phyloP scores from a whole-genome alignment of 2,113 vertebrate genomes.

The Myotis lucifugus region DNA sequence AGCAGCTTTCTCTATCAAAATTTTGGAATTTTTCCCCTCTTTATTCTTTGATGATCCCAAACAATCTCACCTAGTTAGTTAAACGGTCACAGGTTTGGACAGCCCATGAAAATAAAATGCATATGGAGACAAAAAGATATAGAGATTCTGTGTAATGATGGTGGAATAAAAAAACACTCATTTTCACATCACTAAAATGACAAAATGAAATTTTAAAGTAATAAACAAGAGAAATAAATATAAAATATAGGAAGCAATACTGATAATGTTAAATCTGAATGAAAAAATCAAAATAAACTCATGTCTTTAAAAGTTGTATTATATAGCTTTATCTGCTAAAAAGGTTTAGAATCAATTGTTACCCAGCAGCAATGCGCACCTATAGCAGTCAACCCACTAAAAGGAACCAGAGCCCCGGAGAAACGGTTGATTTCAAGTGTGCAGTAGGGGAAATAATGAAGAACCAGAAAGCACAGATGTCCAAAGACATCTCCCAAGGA shows the following conservation, averaged over 20 bases:
- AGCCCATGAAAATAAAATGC: neutral
- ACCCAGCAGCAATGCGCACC: neutral
- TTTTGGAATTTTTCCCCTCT: neutral
- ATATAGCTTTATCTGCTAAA: neutral
- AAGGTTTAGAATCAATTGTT: neutral
- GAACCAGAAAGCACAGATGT: neutral
- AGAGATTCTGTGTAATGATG: constrained; percentile 5
- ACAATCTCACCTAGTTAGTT: neutral
- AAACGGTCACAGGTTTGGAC: neutral
- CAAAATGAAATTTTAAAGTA: neutral
- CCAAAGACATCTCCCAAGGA: neutral
- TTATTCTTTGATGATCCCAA: neutral
- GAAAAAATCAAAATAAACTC: neutral
- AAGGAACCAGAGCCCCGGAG: neutral
- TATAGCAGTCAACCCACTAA: neutral
- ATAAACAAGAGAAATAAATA: neutral
- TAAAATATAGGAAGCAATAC: constrained; percentile 16
- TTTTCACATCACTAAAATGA: constrained; percentile 14
- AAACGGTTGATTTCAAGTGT: neutral
- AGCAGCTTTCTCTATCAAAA: neutral
- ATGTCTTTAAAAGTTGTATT: neutral
- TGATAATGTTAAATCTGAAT: constrained; percentile 8
- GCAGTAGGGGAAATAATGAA: neutral
- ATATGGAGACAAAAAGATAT: neutral
- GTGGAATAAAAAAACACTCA: neutral